Base-by-base conservation (phyloP, 2,888 invertebrate genomes). In the Apodemia mormo region DNA sequence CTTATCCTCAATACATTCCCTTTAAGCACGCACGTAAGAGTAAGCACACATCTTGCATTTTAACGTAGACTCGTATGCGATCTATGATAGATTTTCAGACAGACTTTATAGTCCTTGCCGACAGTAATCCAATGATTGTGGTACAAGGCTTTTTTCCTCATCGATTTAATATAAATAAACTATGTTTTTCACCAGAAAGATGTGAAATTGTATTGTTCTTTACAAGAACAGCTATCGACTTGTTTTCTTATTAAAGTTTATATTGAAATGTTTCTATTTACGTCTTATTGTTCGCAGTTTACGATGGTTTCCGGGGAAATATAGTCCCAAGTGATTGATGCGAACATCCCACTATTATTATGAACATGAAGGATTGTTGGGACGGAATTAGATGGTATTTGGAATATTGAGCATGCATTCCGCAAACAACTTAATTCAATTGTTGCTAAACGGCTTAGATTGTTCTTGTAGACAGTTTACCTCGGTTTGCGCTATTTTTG, bases 231-330 rank as follows among this genome's bases (percentile, higher is more conserved):
- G 22, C 56, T 22, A 22, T 22, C 7, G 29, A 22, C 56, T 22
- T 22, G 56, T 56, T n/a, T 56, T 56, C 29, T 29, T 56, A 22
- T 56, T 56, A 6, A 49, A 14, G 49, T 58, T 58, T 58, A 58
- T 58, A 58, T 56, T 29, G 56, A 58, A 33, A 61, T 49, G 49
- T 49, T 49, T 49, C 12, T 61, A 61, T 61, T 61, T 33, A 33
- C 61, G 61, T 30, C 30, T 33, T 61, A 61, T 61, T 61, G 61
- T 61, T 61, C 33, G 33, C 29, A 61, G 12, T 61, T 61, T 61
- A 61, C 61, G 61, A 61, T 33, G 33, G 61, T 61, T 61, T 61
- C 61, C 61, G 61, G 10, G 61, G 33, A 61, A 61, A 61, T 30
- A 12, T 61, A 61, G 6, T 9, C 30, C 61, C 61, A 30, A 33